Conservation (phyloP, 2,113 vertebrate genomes). For the Paradisaea rubra region DNA sequence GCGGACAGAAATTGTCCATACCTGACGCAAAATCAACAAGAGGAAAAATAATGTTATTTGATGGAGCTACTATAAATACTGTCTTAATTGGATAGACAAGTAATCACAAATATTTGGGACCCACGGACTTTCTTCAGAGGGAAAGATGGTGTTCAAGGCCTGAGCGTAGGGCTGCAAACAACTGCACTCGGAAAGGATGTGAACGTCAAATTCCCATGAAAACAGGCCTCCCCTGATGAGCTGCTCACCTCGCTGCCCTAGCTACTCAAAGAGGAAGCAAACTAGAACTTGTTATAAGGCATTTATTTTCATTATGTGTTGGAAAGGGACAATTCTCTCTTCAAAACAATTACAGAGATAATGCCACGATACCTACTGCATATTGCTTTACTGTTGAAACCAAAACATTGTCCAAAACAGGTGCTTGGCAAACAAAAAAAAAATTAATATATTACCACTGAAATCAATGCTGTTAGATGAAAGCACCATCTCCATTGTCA, state of each 20-base stretch:
- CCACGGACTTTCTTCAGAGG: not conserved
- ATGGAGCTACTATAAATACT: not conserved
- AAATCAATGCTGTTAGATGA: constrained; percentile 25
- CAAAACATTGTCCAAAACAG: constrained; percentile 9
- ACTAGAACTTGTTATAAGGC: not conserved
- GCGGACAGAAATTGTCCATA: not conserved
- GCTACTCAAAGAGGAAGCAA: not conserved
- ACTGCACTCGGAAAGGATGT: not conserved
- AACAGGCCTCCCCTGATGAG: not conserved
- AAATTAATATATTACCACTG: not conserved
- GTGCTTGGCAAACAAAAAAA: not conserved
- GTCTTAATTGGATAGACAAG: not conserved
- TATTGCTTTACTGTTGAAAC: constrained; percentile 21
- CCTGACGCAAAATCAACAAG: not conserved
- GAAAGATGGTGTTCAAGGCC: not conserved
- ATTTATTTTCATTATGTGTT: constrained; percentile 54
- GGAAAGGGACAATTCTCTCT: constrained; percentile 37
- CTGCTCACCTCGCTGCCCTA: not conserved
- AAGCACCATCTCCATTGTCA: constrained; percentile 20
- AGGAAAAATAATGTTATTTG: not conserved
- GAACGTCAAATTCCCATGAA: not conserved
- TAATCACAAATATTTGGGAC: not conserved
- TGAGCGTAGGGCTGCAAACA: not conserved
- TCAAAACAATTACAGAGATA: constrained; percentile 34
- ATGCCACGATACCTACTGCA: constrained; percentile 22